These are phyloP conservation scores for Ophion ventricosus DNA, from an alignment of 2,888 invertebrate species.

Conservation along the genomic window DNA sequence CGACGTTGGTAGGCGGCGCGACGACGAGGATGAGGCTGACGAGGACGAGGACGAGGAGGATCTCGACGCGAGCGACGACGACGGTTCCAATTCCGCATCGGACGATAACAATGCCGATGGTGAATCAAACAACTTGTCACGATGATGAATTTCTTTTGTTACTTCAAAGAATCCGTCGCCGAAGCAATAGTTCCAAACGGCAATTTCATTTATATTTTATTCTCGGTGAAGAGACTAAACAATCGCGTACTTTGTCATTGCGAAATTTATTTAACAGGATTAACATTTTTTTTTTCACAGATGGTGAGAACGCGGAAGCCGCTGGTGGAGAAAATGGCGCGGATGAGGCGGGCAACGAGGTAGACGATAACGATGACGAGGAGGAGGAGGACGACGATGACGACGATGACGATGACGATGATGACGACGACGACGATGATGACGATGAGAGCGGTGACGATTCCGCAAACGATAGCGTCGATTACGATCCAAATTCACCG, in stretches of 20 bases:
- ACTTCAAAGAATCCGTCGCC: background rate
- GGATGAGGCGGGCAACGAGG: conserved; percentile 72
- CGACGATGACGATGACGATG: conserved; percentile 77
- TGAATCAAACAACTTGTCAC: conserved; percentile 58
- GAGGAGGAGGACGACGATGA: conserved; percentile 72
- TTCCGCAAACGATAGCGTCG: conserved; percentile 75
- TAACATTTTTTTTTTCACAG: conserved; percentile 49
- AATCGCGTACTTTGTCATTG: background rate
- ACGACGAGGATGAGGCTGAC: conserved; percentile 94
- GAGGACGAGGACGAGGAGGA: conserved; percentile 88
- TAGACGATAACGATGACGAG: conserved; percentile 67
- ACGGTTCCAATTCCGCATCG: conserved; percentile 83
- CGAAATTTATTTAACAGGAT: conserved; percentile 5
- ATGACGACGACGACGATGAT: conserved; percentile 75
- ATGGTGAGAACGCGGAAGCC: conserved; percentile 73
- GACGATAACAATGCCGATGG: conserved; percentile 83
- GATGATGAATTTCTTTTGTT: background rate
- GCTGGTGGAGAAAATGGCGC: conserved; percentile 71
- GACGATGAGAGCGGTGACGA: conserved; percentile 79
- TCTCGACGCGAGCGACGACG: conserved; percentile 86
- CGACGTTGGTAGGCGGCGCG: conserved; percentile 94
- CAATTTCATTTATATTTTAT: background rate
- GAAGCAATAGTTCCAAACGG: background rate
- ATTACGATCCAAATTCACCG: conserved; percentile 73
- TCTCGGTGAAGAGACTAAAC: background rate